Evolutionary conservation across 2,888 invertebrate species (phyloP).

Genomic region (Acleris sparsana): DNA sequence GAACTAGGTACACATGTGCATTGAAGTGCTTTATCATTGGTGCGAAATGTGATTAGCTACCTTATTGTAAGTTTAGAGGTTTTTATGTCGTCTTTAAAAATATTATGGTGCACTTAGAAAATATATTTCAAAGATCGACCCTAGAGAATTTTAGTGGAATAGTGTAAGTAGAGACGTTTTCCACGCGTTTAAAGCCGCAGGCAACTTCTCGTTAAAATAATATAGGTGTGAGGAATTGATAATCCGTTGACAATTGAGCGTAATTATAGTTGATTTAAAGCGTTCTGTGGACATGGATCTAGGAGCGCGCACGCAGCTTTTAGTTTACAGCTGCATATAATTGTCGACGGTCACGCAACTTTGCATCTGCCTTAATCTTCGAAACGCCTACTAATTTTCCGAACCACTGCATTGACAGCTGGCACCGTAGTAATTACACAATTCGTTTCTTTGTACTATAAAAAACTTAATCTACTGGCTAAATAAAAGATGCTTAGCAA

Average conservation of each 20-base stretch:
- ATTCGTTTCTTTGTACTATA: neutral
- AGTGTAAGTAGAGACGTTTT: neutral
- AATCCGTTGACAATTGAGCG: constrained; percentile 20
- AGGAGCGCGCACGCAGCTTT: constrained; percentile 29
- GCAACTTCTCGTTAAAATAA: neutral
- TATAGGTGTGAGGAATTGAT: constrained; percentile 12
- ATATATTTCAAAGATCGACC: too few species aligned
- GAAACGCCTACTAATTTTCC: constrained; percentile 36
- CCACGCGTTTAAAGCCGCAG: neutral
- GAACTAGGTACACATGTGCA: too few species aligned
- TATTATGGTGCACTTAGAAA: too few species aligned
- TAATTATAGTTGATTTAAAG: constrained; percentile 28
- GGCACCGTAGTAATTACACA: constrained; percentile 21
- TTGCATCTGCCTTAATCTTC: constrained; percentile 35
- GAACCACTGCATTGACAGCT: constrained; percentile 32
- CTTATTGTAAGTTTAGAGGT: too few species aligned
- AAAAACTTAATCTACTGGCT: neutral
- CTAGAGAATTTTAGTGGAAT: neutral
- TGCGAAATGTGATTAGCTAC: too few species aligned
- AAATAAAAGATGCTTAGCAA: constrained; percentile 7
- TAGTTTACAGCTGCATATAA: constrained; percentile 36
- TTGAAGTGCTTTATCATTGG: too few species aligned
- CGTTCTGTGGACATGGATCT: constrained; percentile 19
- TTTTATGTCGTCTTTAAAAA: too few species aligned
- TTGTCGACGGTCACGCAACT: constrained; percentile 34